phyloP scores from a whole-genome alignment of 1,140 invertebrate species.

The Polyergus mexicanus region DNA sequence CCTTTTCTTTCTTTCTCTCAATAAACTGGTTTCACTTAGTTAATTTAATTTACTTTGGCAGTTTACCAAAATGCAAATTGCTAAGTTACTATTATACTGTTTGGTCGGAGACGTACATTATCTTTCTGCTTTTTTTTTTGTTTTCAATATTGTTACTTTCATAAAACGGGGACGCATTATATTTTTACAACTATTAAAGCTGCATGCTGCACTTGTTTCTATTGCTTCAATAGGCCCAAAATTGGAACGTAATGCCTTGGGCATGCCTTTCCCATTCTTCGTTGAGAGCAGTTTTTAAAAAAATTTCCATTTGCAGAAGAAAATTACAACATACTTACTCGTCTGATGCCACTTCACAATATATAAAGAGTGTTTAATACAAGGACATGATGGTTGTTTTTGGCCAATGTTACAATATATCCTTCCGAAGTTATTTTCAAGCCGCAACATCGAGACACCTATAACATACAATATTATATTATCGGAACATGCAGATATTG shows the following conservation, averaged over 20 bases:
- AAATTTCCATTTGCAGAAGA: constrained; percentile 72
- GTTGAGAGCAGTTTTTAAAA: constrained; percentile 77
- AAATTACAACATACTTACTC: constrained; percentile 76
- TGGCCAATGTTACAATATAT: constrained; percentile 98
- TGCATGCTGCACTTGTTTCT: constrained; percentile 80
- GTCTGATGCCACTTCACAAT: constrained; percentile 88
- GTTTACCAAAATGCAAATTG: constrained; percentile 84
- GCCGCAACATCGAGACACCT: constrained; percentile 98
- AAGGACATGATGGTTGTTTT: constrained; percentile 99
- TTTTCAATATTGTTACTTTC: constrained; percentile 77
- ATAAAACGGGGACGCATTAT: constrained; percentile 82
- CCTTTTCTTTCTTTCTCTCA: constrained; percentile 32
- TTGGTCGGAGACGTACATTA: constrained; percentile 81
- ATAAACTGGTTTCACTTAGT: constrained; percentile 73
- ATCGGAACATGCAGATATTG: not conserved
- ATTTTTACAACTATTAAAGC: constrained; percentile 80
- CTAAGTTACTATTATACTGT: constrained; percentile 81
- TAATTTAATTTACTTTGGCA: constrained; percentile 81
- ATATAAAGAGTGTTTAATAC: constrained; percentile 98
- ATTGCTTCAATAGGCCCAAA: constrained; percentile 85
- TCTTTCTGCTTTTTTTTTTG: constrained; percentile 69
- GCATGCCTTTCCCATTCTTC: constrained; percentile 75
- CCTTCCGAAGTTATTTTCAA: constrained; percentile 98
- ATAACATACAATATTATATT: constrained; percentile 37
- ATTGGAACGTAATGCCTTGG: constrained; percentile 74